Percentiles rank a stretch among this genome's conserved stretches.
phyloP scores from a whole-genome alignment of 2,888 invertebrate species.

The Tanypteryx hageni region DNA sequence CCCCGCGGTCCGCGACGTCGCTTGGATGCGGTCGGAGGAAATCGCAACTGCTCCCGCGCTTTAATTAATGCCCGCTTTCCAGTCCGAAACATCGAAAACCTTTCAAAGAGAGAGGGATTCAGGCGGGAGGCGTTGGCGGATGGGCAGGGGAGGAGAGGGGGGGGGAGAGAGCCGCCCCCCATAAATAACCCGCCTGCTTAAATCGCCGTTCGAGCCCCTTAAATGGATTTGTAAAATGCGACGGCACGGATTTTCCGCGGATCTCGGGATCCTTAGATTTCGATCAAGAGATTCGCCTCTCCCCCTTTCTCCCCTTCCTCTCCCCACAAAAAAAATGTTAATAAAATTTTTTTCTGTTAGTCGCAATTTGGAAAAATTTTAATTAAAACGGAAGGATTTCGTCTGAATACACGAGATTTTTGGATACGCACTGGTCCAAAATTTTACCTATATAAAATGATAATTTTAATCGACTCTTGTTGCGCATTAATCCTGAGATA shows the following conservation, averaged over 20 bases:
- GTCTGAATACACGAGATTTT: no score
- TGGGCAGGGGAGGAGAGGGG: background rate
- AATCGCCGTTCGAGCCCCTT: background rate
- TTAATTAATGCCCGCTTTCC: background rate
- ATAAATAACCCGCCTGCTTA: background rate
- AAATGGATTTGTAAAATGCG: slow-evolving; percentile 23
- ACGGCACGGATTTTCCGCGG: background rate
- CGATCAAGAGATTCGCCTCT: background rate
- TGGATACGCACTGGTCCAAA: no score
- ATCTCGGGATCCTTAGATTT: background rate
- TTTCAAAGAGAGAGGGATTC: background rate
- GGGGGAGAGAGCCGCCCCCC: background rate
- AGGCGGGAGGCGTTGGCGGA: background rate
- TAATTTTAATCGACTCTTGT: no score
- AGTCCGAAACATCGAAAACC: background rate
- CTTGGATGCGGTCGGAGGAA: background rate
- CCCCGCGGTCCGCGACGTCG: background rate
- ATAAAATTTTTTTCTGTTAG: no score
- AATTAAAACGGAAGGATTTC: no score
- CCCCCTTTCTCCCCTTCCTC: no score
- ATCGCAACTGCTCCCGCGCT: background rate
- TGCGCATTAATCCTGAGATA: no score
- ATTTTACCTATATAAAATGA: no score
- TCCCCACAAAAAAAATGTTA: no score
- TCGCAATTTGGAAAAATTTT: no score